Evolutionary conservation across 2,888 invertebrate species (phyloP).

Genomic region (Tenthredo distinguenda): DNA sequence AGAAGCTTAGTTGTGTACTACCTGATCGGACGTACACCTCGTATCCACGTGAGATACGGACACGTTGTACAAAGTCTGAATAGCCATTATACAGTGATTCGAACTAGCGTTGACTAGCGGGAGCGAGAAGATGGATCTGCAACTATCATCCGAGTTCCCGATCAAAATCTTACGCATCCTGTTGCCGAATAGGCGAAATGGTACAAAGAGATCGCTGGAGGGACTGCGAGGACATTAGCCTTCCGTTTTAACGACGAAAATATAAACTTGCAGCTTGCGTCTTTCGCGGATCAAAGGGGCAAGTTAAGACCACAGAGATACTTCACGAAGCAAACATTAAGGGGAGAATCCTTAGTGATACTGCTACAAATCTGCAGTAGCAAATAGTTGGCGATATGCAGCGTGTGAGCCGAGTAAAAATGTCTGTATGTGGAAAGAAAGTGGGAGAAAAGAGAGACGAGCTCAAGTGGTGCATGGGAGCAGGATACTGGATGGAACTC

Average conservation of each 20-base stretch:
- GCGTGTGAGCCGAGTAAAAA: background rate
- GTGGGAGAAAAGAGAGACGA: background rate
- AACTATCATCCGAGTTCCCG: background rate
- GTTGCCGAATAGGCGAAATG: background rate
- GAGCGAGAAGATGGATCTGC: background rate
- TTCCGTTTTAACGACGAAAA: slow-evolving; percentile 25
- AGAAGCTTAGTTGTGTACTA: slow-evolving; percentile 51
- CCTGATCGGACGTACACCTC: slow-evolving; percentile 28
- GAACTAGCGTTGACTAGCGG: too few species aligned
- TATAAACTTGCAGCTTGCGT: background rate
- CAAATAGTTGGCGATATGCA: background rate
- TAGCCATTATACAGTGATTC: background rate
- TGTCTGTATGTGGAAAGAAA: background rate
- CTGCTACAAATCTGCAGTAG: background rate
- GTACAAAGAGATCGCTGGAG: background rate
- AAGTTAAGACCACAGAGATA: slow-evolving; percentile 19
- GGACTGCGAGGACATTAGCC: background rate
- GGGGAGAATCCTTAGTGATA: background rate
- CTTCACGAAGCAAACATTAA: slow-evolving; percentile 11
- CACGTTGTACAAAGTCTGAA: background rate
- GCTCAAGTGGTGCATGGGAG: background rate
- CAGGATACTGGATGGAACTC: background rate
- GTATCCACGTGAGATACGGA: background rate
- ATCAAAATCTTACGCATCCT: background rate
- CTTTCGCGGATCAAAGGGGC: slow-evolving; percentile 37